Evolutionary conservation across 2,797 vertebrate species (phyloP).

Genomic region (Brachyrhaphis roseni): DNA sequence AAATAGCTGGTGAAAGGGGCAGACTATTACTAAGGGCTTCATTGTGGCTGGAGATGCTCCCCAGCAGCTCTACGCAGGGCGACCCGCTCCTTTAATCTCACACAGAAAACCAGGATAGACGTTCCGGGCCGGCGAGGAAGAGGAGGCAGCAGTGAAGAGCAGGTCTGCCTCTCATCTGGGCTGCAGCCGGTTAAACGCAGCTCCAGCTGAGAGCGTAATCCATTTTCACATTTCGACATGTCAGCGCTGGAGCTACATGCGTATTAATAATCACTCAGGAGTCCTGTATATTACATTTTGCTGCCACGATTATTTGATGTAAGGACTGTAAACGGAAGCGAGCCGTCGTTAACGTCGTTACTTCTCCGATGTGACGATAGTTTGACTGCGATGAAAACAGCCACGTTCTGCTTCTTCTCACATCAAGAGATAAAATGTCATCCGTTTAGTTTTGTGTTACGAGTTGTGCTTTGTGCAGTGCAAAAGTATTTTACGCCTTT

Average conservation of each 20-base stretch:
- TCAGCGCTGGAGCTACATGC: background rate
- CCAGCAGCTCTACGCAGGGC: background rate
- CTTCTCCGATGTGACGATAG: background rate
- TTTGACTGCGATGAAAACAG: background rate
- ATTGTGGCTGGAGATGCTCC: constrained; percentile 4
- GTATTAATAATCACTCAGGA: background rate
- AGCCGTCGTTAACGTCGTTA: background rate
- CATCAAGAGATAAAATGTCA: background rate
- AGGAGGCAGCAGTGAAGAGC: background rate
- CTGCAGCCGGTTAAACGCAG: constrained; percentile 1
- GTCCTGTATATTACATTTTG: background rate
- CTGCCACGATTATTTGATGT: background rate
- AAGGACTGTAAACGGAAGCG: background rate
- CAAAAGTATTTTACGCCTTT: background rate
- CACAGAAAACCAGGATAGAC: background rate
- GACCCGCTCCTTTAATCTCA: background rate
- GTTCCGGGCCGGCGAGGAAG: background rate
- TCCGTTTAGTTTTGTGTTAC: background rate
- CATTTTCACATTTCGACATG: background rate
- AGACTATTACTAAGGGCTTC: background rate
- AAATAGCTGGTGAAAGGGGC: background rate
- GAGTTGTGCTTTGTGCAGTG: background rate
- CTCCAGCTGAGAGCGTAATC: background rate
- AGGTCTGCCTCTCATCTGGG: background rate
- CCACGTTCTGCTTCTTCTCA: background rate